Evolutionary conservation across 2,113 vertebrate species (phyloP), one percentile per base, ranked within the genome.

Genomic region (Prolemur simus): DNA sequence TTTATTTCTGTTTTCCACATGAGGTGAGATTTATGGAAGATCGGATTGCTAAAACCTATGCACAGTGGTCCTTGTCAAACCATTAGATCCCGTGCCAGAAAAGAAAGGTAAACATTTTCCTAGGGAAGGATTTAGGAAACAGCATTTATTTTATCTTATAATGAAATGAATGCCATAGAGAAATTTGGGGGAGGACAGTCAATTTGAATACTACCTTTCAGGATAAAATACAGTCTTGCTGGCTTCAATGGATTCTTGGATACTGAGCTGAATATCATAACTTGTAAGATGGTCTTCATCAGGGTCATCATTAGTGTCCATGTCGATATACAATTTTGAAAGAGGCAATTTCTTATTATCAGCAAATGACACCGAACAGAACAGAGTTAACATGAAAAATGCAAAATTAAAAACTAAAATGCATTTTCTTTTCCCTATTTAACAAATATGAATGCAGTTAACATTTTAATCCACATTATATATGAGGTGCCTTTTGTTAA

Each of bases 211-310:
- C 76, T 99, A 99, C 99, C 99, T 98, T 96, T 98, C 97, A 78
- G 91, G 93, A 91, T 93, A 89, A 91, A 96, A 97, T 34, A 97
- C 82, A 89, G 98, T 97, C 94, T 97, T 98, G 91, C 71, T 96
- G 85, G 96, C 83, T 96, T 97, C 98, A 73, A 97, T 97, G 37
- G 98, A 98, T 92, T 99, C 99, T 93, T 99, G 98, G 96, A 99
- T 98, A 96, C 99, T 99, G 97, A 99, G 98, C 74, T 97, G 98
- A 96, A 99, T 94, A 66, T 99, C 99, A 97, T 99, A 99, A 78
- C 98, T 98, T 69, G 98, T 95, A 71, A 99, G 98, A 54, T 99
- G 98, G 32, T 99, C 99, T 97, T 99, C 99, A 68, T 98, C 98
- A 15, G 98, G 95, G 54, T 98, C 98, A 37, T 99, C 98, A 89